Evolutionary conservation across 2,113 vertebrate species (phyloP), one percentile per base, ranked within the genome.

Genomic region (Piaya cayana): DNA sequence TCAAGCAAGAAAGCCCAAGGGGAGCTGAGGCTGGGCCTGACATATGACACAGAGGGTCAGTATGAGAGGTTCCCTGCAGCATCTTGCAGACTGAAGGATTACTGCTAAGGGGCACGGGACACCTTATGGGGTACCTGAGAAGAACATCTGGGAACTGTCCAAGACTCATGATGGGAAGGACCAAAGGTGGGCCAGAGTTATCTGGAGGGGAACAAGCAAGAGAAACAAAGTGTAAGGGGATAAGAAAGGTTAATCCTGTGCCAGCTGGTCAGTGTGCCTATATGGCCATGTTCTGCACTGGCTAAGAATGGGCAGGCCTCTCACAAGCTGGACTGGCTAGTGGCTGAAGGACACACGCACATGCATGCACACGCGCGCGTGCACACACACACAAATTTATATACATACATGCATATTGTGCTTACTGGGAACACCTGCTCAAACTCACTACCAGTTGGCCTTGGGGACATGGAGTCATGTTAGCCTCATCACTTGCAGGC

Each of bases 21-120:
- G 12, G 4, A 65, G 26, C 39, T 47, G 23, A 7, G 4, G 25
- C 15, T 68, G n/a, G 4, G 37, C 14, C 12, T 36, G 47, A n/a
- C 20, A 85, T 8, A 27, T 11, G 36, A 1, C 25, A n/a, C 0
- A 0, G 5, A 1, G 3, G 0, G 5, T 26, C 52, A 32, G 1
- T 4, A 10, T n/a, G 21, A 80, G 18, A 17, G 3, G 3, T 3
- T 49, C 19, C 20, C 67, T 16, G 22, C 6, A 76, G 6, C 18
- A 7, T 9, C 32, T 42, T 67, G 26, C 20, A 52, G 17, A n/a
- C 29, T 52, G 13, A 47, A n/a, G 16, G n/a, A 21, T 18, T 26
- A 67, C 52, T n/a, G 45, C 16, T 71, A 55, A 25, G 15, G 19
- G 5, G 17, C 27, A 42, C 8, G 5, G 11, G 22, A 67, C 19